Base-by-base conservation (phyloP, 2,888 invertebrate genomes). In the Caenorhabditis sp. region DNA sequence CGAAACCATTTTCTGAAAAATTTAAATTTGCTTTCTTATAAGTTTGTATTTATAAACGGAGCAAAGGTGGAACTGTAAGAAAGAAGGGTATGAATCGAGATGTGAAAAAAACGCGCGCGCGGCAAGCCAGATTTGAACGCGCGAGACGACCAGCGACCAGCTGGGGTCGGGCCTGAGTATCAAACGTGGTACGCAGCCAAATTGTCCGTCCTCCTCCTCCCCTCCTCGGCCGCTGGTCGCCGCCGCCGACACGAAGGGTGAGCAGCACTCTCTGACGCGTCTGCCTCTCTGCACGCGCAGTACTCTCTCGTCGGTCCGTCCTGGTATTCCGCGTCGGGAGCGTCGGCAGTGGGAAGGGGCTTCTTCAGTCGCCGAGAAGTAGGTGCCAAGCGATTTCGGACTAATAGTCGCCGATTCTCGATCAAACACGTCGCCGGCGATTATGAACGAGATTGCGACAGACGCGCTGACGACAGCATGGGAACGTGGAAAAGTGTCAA, bases 131-230 rank as follows among this genome's bases (percentile, higher is more conserved):
- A 68, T 68, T 68, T 68, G 68, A 68, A 68, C 74, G 65, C 65
- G 52, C 58, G 71, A 50, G 39, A 46, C 56, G 24, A 26, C 55
- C 30, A 27, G 30, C 50, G 50, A 50, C 50, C 68, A 68, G 68
- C 68, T 68, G 68, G 55, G 62, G 41, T 35, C 20, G 46, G 52
- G 66, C 26, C 77, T 74, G 65, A 62, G 77, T 71, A 71, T 74
- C 61, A 68, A 63, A 72, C 78, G 76, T 66, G 68, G 72, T 81
- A 81, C 81, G 81, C 81, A 81, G 79, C 79, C 56, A 78, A 81
- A 63, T 77, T 52, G 53, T 61, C 48, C 61, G 59, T 45, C 58
- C 63, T 41, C 50, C 43, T 52, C 63, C 41, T 45, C 63, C 52
- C 63, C 50, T 58, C 66, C 66, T 66, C 66, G 50, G 56, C 68